phyloP scores from a whole-genome alignment of 37 sponge, comb jelly and placozoan species.

The Chondrilla cf. caribensis region DNA sequence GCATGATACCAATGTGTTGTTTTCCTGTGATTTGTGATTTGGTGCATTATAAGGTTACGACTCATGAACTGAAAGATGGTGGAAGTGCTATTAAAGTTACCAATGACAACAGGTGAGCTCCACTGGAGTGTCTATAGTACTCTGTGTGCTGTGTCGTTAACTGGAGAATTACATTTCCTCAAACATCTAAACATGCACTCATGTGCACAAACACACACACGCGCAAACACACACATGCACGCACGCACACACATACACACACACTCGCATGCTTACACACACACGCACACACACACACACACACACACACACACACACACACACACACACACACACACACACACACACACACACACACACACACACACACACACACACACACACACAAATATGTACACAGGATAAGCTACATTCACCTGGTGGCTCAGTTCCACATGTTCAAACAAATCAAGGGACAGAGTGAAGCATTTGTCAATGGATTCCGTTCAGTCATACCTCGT shows the following conservation, averaged over 20 bases:
- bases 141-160: too few species aligned
- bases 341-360: too few species aligned
- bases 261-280: neutral
- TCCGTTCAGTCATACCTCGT: constrained; percentile 72
- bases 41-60: constrained; percentile 52
- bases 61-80: constrained; percentile 92
- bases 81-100: constrained; percentile 80
- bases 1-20: too few species aligned
- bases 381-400: too few species aligned
- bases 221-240: too few species aligned
- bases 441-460: constrained; percentile 90
- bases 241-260: neutral
- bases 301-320: constrained; percentile 17
- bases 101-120: constrained; percentile 79
- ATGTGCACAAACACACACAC: too few species aligned
- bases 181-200: too few species aligned
- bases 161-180: too few species aligned
- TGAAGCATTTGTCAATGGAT: constrained; percentile 80
- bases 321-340: too few species aligned
- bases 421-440: constrained; percentile 88
- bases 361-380: too few species aligned
- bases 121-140: neutral
- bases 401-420: constrained; percentile 91
- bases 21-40: too few species aligned
- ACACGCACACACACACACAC: constrained; percentile 15